Evolutionary conservation across 1,140 invertebrate genomes (phyloP), one percentile per base, ranked within the genome.

Genomic region (Anastatus disparis): DNA sequence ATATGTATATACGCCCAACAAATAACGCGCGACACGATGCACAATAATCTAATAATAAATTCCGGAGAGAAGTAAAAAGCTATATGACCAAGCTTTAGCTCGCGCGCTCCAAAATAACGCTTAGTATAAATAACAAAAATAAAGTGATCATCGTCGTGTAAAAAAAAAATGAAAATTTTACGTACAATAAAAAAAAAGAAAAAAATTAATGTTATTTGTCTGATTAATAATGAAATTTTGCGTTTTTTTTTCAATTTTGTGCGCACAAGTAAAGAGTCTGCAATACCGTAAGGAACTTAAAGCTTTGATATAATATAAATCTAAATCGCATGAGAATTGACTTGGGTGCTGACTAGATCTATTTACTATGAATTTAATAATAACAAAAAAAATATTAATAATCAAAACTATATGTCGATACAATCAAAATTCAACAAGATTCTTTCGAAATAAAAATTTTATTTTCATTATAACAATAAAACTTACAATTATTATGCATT

Each of bases 371-470:
- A 31, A 53, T 29, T 31, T 24, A 58, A 8, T 58, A 31, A 20
- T 27, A 55, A 31, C 17, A 20, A 55, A 35, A n/a, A n/a, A 24
- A 2, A 55, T 20, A 27, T 2, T 31, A 9, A 31, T 55, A n/a
- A 15, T 53, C 2, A 53, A 10, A 38, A 20, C 38, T 17, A 17
- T 3, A 62, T n/a, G 7, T 62, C 0, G 24, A 61, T 50, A 26
- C 1, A 62, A 48, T 15, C 15, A 48, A 63, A 63, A 52, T 62
- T 53, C 17, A 40, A n/a, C n/a, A n/a, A 15, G 9, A 13, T 48
- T 67, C 6, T 50, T 50, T 68, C 61, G 2, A 10, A 59, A 50
- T 59, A 68, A 40, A 68, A 50, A 68, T 48, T 59, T 68, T 68
- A 59, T 68, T 68, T 59, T 61, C 4, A 35, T 27, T 26, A 58